These are phyloP conservation scores for Aix galericulata DNA, from an alignment of 2,113 vertebrate species.

Conservation along the genomic window DNA sequence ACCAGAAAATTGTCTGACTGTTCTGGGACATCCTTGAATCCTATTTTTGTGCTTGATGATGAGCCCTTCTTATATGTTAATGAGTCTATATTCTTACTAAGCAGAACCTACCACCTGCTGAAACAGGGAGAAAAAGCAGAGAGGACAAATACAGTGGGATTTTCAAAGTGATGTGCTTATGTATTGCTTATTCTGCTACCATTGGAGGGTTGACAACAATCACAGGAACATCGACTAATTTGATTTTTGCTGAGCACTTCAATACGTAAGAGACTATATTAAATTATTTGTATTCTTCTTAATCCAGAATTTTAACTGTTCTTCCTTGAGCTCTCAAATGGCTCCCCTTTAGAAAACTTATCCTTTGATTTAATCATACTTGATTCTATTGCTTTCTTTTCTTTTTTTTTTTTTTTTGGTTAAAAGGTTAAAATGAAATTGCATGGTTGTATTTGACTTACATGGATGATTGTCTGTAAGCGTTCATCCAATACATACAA, in stretches of 20 bases:
- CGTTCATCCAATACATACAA: background rate
- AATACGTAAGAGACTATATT: slow-evolving; percentile 79
- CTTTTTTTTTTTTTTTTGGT: background rate
- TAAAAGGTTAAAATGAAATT: background rate
- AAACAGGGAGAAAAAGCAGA: slow-evolving; percentile 60
- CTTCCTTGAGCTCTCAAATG: background rate
- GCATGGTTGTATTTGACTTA: background rate
- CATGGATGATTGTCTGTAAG: background rate
- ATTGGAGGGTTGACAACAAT: slow-evolving; percentile 91
- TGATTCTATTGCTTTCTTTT: background rate
- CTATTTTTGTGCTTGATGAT: background rate
- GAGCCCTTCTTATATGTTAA: background rate
- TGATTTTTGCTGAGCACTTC: slow-evolving; percentile 92
- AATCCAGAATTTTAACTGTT: background rate
- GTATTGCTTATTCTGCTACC: slow-evolving; percentile 88
- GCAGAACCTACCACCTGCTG: slow-evolving; percentile 54
- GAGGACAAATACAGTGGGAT: slow-evolving; percentile 79
- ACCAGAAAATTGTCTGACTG: background rate
- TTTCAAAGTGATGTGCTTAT: slow-evolving; percentile 89
- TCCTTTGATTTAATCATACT: background rate
- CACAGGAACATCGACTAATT: slow-evolving; percentile 91
- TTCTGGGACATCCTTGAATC: background rate
- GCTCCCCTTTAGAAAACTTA: background rate
- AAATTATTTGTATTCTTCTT: background rate
- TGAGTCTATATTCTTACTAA: slow-evolving; percentile 5